Evolutionary conservation across 2,888 invertebrate genomes (phyloP), one percentile per base, ranked within the genome.

Genomic region (Kryphioiulus occultus): DNA sequence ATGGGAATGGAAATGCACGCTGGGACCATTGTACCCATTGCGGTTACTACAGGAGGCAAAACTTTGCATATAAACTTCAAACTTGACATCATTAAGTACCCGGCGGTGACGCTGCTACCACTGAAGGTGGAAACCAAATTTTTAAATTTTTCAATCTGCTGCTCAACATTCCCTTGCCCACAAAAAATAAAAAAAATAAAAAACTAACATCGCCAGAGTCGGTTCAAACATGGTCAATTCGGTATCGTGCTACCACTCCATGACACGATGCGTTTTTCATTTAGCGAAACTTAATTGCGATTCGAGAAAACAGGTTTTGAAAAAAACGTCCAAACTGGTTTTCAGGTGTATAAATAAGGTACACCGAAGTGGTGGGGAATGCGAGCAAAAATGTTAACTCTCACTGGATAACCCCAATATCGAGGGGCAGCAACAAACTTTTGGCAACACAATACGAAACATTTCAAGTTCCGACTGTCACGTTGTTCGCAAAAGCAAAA

Each of bases 171-270:
- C 53, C n/a, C 19, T 17, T 53, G 15, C 5, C 44, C 17, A 17
- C 1, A 1, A 1, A 15, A 44, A 44, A 44, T 7, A 44, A 44
- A 5, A 47, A 59, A 59, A 59, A 59, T 39, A 68, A 68, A 68
- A 68, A 10, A 7, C 22, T n/a, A 22, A 68, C 68, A 59, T 68
- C 10, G 26, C 26, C 26, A n/a, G 22, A 30, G 78, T 78, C 78
- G 78, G 78, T 78, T 78, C 78, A 78, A 30, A 78, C 78, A 78
- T 78, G 78, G 78, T 78, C 78, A 78, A 78, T 78, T 78, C 78
- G 78, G 78, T 78, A 78, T 78, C 78, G 78, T 30, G 78, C 78
- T 78, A 78, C 78, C 78, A 78, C 78, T 78, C 30, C 78, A 78
- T 78, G 78, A 78, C 30, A 30, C 78, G 15, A 26, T 78, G 78